Percentiles rank a stretch among this genome's conserved stretches.
Evolutionary conservation across 1,140 invertebrate species (phyloP).

Genomic region (Anoplophora glabripennis): DNA sequence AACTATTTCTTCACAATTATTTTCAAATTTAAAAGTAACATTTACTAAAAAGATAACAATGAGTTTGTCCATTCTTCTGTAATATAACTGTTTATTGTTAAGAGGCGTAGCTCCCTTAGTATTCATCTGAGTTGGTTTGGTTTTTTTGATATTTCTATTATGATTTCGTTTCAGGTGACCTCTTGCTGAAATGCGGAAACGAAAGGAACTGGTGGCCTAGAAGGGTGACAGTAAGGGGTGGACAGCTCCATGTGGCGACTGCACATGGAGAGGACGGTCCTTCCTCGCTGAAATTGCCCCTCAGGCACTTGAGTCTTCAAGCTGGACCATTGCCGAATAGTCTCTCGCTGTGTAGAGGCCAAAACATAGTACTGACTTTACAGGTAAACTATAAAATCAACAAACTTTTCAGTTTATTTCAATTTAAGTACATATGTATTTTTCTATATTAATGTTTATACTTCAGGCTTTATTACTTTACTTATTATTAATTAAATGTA

Average conservation of each 20-base stretch:
- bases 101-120: too few species aligned
- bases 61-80: too few species aligned
- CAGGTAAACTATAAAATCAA: constrained; percentile 33
- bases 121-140: not conserved
- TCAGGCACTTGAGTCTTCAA: constrained; percentile 42
- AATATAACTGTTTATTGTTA: too few species aligned
- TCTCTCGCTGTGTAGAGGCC: constrained; percentile 38
- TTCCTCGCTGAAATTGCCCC: constrained; percentile 32
- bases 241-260: constrained; percentile 37
- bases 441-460: too few species aligned
- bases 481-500: too few species aligned
- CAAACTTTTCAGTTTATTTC: too few species aligned
- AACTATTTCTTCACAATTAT: too few species aligned
- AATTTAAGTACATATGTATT: too few species aligned
- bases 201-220: constrained; percentile 41
- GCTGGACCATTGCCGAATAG: constrained; percentile 42
- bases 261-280: constrained; percentile 22
- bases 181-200: constrained; percentile 39
- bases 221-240: constrained; percentile 36
- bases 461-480: too few species aligned
- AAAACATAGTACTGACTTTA: constrained; percentile 39
- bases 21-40: too few species aligned
- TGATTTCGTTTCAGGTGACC: constrained; percentile 35
- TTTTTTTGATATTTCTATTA: too few species aligned
- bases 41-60: too few species aligned